Percentiles rank a stretch among this genome's conserved stretches.
phyloP scores from a whole-genome alignment of 1,140 invertebrate genomes.

The Panulirus ornatus region DNA sequence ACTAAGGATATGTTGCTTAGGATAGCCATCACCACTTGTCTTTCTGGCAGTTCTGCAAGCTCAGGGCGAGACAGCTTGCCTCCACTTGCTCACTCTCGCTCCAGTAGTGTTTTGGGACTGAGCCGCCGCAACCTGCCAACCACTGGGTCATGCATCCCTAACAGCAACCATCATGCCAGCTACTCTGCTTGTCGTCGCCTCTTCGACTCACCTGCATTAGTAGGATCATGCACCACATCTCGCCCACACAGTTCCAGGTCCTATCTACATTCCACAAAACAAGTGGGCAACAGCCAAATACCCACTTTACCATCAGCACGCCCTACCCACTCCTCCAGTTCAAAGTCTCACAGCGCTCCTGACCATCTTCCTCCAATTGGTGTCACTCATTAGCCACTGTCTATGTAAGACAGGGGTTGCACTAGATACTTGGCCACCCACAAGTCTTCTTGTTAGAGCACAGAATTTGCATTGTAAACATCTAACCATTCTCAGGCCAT shows the following conservation, averaged over 20 bases:
- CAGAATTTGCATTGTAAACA: background rate
- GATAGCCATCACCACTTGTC: slow-evolving; percentile 17
- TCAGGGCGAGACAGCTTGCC: slow-evolving; percentile 51
- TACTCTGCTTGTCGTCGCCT: slow-evolving; percentile 23
- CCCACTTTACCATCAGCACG: background rate
- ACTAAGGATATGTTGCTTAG: slow-evolving; percentile 3
- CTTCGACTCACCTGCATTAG: slow-evolving; percentile 1
- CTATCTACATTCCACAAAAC: background rate
- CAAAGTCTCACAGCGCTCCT: slow-evolving; percentile 1
- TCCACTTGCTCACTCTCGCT: slow-evolving; percentile 20
- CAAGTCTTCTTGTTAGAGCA: background rate
- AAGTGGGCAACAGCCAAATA: background rate
- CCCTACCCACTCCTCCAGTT: background rate
- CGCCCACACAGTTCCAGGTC: background rate
- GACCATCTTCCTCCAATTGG: slow-evolving; percentile 49
- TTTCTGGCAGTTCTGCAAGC: slow-evolving; percentile 39
- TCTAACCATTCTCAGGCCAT: background rate
- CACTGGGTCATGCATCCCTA: background rate
- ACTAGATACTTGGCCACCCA: background rate
- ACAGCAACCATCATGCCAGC: background rate
- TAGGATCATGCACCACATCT: background rate
- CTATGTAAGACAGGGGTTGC: background rate
- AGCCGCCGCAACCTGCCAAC: background rate
- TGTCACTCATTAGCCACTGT: slow-evolving; percentile 12
- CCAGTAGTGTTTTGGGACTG: background rate